Conservation (phyloP, 2,888 invertebrate species). For the Spialia ferax region DNA sequence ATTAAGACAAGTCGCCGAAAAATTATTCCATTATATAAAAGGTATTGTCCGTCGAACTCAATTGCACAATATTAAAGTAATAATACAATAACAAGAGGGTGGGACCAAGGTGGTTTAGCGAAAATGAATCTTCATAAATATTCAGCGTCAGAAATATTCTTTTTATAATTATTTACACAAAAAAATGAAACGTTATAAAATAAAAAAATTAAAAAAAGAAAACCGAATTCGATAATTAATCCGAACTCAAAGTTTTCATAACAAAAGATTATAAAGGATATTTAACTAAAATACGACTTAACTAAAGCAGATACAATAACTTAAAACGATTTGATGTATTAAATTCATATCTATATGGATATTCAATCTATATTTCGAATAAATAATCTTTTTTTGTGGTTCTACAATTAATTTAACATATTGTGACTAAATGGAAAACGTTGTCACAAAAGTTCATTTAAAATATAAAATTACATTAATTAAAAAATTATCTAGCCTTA, state of each 20-base stretch:
- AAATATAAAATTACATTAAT: constrained; percentile 8
- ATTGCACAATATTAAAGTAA: constrained; percentile 15
- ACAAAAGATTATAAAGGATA: constrained; percentile 5
- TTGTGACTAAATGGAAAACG: constrained; percentile 26
- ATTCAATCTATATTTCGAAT: constrained; percentile 34
- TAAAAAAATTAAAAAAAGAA: not conserved
- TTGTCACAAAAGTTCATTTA: constrained; percentile 12
- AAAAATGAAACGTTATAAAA: not conserved
- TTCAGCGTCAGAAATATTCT: not conserved
- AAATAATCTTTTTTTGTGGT: constrained; percentile 30
- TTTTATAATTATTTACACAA: not conserved
- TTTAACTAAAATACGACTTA: constrained; percentile 16
- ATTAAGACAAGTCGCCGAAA: not conserved
- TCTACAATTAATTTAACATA: constrained; percentile 24
- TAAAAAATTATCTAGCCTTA: constrained; percentile 24
- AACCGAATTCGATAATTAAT: not conserved
- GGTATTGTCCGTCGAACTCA: constrained; percentile 6
- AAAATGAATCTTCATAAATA: not conserved
- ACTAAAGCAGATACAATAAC: constrained; percentile 25
- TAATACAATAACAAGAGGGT: constrained; percentile 19
- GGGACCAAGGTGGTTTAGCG: constrained; percentile 18
- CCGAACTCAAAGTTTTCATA: not conserved
- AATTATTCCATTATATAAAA: not conserved
- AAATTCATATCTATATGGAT: constrained; percentile 34
- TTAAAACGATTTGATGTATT: constrained; percentile 22